Base-by-base conservation (phyloP, 2,113 vertebrate species). In the Carettochelys insculpta region DNA sequence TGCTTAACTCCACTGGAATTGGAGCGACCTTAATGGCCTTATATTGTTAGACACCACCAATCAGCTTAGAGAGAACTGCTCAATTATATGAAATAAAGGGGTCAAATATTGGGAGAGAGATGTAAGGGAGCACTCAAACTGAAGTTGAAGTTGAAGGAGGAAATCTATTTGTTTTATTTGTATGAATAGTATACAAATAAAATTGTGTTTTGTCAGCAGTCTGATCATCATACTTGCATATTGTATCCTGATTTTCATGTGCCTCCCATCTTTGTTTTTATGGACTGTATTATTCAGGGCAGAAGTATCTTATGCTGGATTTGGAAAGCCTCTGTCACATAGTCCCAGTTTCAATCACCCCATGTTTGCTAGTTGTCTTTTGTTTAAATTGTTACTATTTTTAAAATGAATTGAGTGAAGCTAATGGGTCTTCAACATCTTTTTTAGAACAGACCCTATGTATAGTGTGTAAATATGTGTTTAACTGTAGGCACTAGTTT, bases 361-460 rank as follows among this genome's bases (percentile, higher is more conserved):
- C 9, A 11, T 22, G 5, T 68, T 22, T 68, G 38, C 34, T 38
- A 68, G n/a, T 9, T 22, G 17, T 68, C 71, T 75, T 24, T 73
- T 75, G 41, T 75, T 75, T 89, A 85, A 89, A 2, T 90, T 95
- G 83, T 90, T 87, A 38, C 94, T 91, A 78, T 75, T 34, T 75
- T 45, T 86, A 92, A 68, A 90, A 43, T 82, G 52, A 85, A 77
- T 22, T 91, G 89, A 89, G 90, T 83, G 94, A 89, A 92, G 41
- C 29, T 24, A 34, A 77, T 93, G 88, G 82, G 3, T 29, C 14
- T 52, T 22, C 16, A 2, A 38, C 8, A 5, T 29, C 11, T 83
- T 91, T 45, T 88, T 24, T 77, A 75, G 82, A 89, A 65, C 25
- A 6, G 61, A 27, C 20, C 17, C 13, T 12, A 8, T n/a, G 41